These are phyloP conservation scores for Micromussa lordhowensis DNA, from an alignment of 92 coral and sea anemone genomes.

Conservation along the genomic window DNA sequence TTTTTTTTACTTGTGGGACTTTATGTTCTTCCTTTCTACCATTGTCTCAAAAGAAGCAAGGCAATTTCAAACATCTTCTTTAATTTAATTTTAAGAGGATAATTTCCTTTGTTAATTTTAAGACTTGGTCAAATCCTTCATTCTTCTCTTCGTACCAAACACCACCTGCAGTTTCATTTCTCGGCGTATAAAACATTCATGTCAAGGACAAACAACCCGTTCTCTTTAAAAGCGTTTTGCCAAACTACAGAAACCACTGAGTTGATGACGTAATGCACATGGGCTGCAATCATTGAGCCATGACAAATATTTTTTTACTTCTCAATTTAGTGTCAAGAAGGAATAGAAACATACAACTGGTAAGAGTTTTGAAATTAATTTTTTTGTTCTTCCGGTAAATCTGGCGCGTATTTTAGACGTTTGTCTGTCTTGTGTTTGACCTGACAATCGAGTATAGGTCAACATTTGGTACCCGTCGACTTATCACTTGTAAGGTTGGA, in stretches of 20 bases:
- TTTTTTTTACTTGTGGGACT: neutral
- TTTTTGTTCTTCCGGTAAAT: neutral
- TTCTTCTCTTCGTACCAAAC: neutral
- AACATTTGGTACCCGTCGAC: slow-evolving; percentile 30
- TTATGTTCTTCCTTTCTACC: neutral
- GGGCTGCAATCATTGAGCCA: slow-evolving; percentile 7
- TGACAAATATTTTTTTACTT: neutral
- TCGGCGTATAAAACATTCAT: slow-evolving; percentile 8
- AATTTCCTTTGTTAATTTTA: neutral
- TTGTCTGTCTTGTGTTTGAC: neutral
- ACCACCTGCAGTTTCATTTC: neutral
- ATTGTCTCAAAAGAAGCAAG: neutral
- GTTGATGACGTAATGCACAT: slow-evolving; percentile 27
- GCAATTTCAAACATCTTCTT: neutral
- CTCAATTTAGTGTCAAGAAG: neutral
- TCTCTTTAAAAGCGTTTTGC: neutral
- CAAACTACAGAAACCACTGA: neutral
- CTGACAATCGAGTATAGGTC: slow-evolving; percentile 1
- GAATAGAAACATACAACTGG: slow-evolving; percentile 15
- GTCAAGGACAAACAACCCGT: slow-evolving; percentile 16
- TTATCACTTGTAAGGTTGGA: neutral
- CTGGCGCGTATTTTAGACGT: neutral
- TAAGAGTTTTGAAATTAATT: neutral
- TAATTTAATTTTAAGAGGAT: neutral
- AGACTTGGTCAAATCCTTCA: neutral